Evolutionary conservation across 2,797 vertebrate species (phyloP).

Genomic region (Eulemur rubriventer): DNA sequence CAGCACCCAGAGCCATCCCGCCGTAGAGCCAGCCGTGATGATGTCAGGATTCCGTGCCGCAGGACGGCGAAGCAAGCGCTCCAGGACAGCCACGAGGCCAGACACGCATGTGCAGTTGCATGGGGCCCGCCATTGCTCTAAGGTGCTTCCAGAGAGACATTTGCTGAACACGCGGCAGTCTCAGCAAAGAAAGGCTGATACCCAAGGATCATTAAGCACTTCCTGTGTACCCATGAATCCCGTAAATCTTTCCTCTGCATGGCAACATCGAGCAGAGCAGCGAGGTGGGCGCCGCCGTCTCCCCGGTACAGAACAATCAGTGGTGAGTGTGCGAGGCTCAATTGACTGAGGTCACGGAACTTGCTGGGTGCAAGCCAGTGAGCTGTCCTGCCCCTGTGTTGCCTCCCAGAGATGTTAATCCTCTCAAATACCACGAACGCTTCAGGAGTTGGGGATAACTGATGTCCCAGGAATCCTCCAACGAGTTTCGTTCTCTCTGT

Average conservation of each 20-base stretch:
- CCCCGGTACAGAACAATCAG: no score
- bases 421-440: no score
- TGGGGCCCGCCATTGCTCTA: rapidly evolving
- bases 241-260: background rate
- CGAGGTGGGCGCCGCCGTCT: no score
- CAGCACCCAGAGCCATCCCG: rapidly evolving
- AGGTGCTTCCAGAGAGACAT: background rate
- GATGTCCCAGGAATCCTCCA: background rate
- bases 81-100: rapidly evolving
- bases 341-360: background rate
- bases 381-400: background rate
- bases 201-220: background rate
- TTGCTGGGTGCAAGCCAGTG: background rate
- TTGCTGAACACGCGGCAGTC: background rate
- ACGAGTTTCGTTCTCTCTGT: no score
- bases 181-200: background rate
- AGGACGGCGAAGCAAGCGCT: rapidly evolving
- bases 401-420: no score
- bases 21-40: rapidly evolving
- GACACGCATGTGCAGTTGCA: rapidly evolving
- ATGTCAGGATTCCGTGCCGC: rapidly evolving
- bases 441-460: background rate
- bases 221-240: background rate
- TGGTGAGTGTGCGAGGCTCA: no score
- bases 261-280: no score